phyloP scores from a whole-genome alignment of 2,113 vertebrate genomes.

The Catharus fuscescens region DNA sequence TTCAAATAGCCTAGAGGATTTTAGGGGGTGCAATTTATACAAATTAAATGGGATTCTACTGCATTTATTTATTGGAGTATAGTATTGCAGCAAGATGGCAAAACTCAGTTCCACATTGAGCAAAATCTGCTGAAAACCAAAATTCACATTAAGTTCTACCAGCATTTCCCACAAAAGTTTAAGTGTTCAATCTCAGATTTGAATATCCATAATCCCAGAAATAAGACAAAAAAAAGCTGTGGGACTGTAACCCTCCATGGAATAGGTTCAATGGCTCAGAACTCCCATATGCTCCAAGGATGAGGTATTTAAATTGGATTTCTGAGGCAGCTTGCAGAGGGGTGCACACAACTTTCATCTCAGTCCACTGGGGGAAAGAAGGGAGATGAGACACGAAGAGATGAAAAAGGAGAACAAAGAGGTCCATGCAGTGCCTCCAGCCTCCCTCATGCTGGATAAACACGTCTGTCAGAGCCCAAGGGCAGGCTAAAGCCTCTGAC shows the following conservation, averaged over 20 bases:
- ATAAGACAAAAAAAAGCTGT: background rate
- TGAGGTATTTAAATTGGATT: background rate
- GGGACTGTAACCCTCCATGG: background rate
- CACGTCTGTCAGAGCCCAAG: background rate
- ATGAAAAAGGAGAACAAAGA: slow-evolving; percentile 44
- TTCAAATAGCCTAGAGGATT: slow-evolving; percentile 30
- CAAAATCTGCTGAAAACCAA: background rate
- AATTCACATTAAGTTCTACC: background rate
- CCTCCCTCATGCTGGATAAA: background rate
- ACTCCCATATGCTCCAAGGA: background rate
- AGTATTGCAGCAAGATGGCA: background rate
- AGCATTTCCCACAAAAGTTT: background rate
- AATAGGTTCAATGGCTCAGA: background rate
- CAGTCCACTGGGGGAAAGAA: background rate
- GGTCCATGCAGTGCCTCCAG: background rate
- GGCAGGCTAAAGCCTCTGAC: background rate
- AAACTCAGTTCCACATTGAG: background rate
- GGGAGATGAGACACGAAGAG: background rate
- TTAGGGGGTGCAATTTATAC: background rate
- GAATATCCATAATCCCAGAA: background rate
- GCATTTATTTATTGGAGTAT: background rate
- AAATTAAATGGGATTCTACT: slow-evolving; percentile 24
- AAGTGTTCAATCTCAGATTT: background rate
- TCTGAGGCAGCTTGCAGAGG: background rate
- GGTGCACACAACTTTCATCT: background rate